These are phyloP conservation scores for Dascillus cervinus DNA, from an alignment of 2,888 invertebrate species.

Conservation along the genomic window DNA sequence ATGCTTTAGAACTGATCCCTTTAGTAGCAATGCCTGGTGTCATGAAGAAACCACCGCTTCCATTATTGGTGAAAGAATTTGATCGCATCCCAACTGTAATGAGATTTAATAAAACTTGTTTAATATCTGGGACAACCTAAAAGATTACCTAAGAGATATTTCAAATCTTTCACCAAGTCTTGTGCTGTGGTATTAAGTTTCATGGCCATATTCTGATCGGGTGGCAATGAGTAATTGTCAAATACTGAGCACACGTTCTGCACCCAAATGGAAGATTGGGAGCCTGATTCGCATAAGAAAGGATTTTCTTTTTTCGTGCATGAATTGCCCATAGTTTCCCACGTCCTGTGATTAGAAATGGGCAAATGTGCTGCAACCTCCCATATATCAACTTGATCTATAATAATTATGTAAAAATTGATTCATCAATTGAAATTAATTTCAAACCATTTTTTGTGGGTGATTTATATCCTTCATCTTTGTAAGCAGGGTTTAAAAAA, in stretches of 20 bases:
- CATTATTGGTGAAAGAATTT: constrained; percentile 29
- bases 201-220: too few relatives aligned
- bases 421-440: background rate
- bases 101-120: too few relatives aligned
- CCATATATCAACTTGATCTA: constrained; percentile 26
- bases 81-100: constrained; percentile 38
- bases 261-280: constrained; percentile 29
- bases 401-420: background rate
- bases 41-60: constrained; percentile 27
- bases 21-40: constrained; percentile 28
- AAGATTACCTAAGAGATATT: constrained; percentile 29
- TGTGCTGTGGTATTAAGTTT: constrained; percentile 15
- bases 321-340: constrained; percentile 35
- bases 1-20: constrained; percentile 28
- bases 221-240: constrained; percentile 21
- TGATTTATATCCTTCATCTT: constrained; percentile 24
- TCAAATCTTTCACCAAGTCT: constrained; percentile 31
- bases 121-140: background rate
- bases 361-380: constrained; percentile 27
- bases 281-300: constrained; percentile 35
- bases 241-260: constrained; percentile 23
- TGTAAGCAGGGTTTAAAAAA: too few relatives aligned
- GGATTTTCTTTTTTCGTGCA: constrained; percentile 34
- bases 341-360: constrained; percentile 28
- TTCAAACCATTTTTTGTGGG: constrained; percentile 14